These are phyloP conservation scores for Aromia moschata DNA, from an alignment of 2,888 invertebrate species.

Conservation along the genomic window DNA sequence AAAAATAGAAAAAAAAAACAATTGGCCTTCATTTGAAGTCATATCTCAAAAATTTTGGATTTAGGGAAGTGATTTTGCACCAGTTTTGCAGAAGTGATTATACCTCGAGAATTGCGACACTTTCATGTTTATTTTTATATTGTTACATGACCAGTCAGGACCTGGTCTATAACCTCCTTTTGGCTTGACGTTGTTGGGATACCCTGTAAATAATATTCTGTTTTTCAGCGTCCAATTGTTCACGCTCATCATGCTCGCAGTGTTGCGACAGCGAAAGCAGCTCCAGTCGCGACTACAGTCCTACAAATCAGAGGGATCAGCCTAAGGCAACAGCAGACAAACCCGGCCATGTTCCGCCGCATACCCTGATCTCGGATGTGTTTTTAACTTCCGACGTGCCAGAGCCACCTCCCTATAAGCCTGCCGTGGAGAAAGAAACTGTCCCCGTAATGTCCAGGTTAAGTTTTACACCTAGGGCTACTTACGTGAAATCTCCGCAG, in stretches of 20 bases:
- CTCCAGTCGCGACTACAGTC: constrained; percentile 51
- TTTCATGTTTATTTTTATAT: no score
- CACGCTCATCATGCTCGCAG: constrained; percentile 75
- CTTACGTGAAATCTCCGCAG: constrained; percentile 55
- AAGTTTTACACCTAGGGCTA: constrained; percentile 48
- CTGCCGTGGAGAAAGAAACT: constrained; percentile 38
- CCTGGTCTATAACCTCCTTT: no score
- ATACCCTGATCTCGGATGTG: constrained; percentile 30
- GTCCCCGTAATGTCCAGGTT: constrained; percentile 42
- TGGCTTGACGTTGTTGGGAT: no score
- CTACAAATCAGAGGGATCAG: constrained; percentile 52
- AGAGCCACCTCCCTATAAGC: constrained; percentile 59
- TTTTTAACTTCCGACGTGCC: constrained; percentile 50
- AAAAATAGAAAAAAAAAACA: no score
- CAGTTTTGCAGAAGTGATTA: no score
- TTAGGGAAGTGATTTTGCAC: no score
- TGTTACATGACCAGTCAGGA: no score
- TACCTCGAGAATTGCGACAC: no score
- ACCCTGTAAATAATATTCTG: no score
- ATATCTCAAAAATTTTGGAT: no score
- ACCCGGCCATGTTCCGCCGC: no score
- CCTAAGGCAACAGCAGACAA: constrained; percentile 38
- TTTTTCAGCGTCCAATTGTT: constrained; percentile 77
- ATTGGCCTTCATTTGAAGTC: no score
- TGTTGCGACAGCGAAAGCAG: constrained; percentile 66